phyloP scores from a whole-genome alignment of 1,140 invertebrate genomes.

The Eumaeus atala region DNA sequence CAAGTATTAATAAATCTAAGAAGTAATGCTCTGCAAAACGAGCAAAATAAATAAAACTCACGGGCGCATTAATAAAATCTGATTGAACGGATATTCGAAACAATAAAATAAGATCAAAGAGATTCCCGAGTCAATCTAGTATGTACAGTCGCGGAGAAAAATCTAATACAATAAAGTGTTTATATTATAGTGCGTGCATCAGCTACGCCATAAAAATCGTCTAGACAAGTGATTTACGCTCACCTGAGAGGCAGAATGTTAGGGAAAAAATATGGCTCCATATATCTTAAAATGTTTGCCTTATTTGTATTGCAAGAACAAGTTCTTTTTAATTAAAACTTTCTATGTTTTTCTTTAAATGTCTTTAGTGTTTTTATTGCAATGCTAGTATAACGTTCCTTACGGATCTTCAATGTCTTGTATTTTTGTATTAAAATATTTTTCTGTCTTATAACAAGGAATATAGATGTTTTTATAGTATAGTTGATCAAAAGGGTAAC shows the following conservation, averaged over 20 bases:
- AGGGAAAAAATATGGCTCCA: constrained; percentile 31
- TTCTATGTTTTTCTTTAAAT: neutral
- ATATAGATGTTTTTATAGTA: too few relatives aligned
- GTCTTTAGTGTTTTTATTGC: too few relatives aligned
- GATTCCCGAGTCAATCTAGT: constrained; percentile 30
- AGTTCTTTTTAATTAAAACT: constrained; percentile 9
- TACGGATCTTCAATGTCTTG: too few relatives aligned
- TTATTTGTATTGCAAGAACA: neutral
- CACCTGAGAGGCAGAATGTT: constrained; percentile 39
- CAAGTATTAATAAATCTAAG: neutral
- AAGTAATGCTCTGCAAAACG: neutral
- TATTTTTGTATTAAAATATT: too few relatives aligned
- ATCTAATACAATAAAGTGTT: constrained; percentile 53
- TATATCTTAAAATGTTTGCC: constrained; percentile 9
- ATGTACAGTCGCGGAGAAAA: constrained; percentile 31
- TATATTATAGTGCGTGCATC: constrained; percentile 51
- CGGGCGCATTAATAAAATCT: constrained; percentile 24
- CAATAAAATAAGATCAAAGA: constrained; percentile 25
- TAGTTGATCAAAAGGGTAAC: too few relatives aligned
- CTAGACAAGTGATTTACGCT: constrained; percentile 65
- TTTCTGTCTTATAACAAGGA: too few relatives aligned
- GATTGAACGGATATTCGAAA: constrained; percentile 20
- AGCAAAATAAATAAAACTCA: constrained; percentile 1
- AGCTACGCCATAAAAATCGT: constrained; percentile 52
- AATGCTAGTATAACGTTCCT: too few relatives aligned